phyloP scores from a whole-genome alignment of 1,140 invertebrate genomes.

The Chlorops oryzae region DNA sequence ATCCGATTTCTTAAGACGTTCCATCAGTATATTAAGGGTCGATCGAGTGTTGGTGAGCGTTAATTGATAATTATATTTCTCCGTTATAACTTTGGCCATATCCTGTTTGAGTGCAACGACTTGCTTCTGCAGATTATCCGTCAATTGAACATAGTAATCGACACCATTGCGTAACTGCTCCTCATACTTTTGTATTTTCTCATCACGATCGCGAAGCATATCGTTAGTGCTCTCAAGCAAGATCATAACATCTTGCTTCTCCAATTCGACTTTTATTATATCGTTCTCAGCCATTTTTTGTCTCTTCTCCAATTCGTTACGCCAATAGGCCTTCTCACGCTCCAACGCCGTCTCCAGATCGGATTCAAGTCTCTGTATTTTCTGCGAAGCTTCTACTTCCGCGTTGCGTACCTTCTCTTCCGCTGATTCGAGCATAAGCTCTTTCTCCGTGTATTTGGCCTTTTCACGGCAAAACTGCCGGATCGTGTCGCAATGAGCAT shows the following conservation, averaged over 20 bases:
- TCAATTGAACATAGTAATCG: conserved; percentile 42
- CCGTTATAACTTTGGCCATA: conserved; percentile 42
- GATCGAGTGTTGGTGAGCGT: conserved; percentile 49
- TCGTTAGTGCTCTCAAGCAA: conserved; percentile 45
- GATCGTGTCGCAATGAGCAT: conserved; percentile 37
- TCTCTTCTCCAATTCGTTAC: conserved; percentile 50
- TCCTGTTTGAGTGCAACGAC: conserved; percentile 43
- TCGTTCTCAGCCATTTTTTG: conserved; percentile 52
- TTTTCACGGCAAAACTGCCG: conserved; percentile 42
- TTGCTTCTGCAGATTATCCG: conserved; percentile 40
- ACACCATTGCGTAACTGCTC: conserved; percentile 43
- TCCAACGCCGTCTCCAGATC: conserved; percentile 44
- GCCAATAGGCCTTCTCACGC: conserved; percentile 47
- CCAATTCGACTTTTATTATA: conserved; percentile 50
- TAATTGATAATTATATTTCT: conserved; percentile 50
- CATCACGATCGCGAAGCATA: conserved; percentile 41
- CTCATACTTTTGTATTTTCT: conserved; percentile 46
- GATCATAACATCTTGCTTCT: conserved; percentile 50
- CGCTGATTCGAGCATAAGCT: conserved; percentile 31
- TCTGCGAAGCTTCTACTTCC: conserved; percentile 45
- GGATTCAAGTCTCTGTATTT: conserved; percentile 47
- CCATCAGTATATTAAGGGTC: conserved; percentile 51
- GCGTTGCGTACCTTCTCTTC: conserved; percentile 33
- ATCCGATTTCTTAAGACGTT: conserved; percentile 50
- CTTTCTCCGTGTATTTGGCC: conserved; percentile 37